A percentile compares a stretch with the other conserved stretches of the same genome.
phyloP scores from a whole-genome alignment of 2,797 vertebrate genomes.

The Todus mexicanus region DNA sequence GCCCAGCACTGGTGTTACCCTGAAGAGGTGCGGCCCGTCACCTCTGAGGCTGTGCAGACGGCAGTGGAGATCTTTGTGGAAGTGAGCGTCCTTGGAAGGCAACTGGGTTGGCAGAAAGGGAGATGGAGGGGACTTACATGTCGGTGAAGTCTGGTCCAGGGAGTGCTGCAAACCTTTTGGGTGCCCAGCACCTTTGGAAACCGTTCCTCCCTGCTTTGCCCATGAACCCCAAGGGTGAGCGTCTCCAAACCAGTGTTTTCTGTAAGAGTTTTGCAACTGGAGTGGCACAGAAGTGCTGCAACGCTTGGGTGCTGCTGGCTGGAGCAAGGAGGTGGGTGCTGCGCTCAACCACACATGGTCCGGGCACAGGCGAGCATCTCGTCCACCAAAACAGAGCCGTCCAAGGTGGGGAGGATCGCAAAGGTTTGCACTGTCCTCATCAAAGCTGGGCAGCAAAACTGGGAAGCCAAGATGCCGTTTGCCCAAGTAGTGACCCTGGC shows the following conservation, averaged over 20 bases:
- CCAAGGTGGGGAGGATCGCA: background rate
- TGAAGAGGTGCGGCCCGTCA: rapidly evolving
- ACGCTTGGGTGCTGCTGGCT: background rate
- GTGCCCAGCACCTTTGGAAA: background rate
- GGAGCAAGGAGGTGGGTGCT: background rate
- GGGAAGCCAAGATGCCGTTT: background rate
- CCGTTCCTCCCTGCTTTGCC: background rate
- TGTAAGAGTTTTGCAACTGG: background rate
- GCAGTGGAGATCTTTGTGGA: background rate
- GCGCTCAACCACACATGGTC: background rate
- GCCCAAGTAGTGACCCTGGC: background rate
- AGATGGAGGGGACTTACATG: background rate
- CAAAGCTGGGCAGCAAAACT: no score
- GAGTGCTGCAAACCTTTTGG: background rate
- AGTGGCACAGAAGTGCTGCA: background rate
- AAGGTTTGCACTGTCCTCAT: background rate
- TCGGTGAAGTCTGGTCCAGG: background rate
- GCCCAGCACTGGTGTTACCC: background rate
- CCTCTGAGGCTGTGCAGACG: background rate
- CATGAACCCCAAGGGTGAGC: background rate
- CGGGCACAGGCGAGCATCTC: background rate
- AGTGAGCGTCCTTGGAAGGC: background rate
- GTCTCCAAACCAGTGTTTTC: background rate
- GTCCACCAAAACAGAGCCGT: background rate
- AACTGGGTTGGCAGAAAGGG: rapidly evolving